Evolutionary conservation across 2,888 invertebrate genomes (phyloP), one percentile per base, ranked within the genome.

Genomic region (Nomada lathburiana): DNA sequence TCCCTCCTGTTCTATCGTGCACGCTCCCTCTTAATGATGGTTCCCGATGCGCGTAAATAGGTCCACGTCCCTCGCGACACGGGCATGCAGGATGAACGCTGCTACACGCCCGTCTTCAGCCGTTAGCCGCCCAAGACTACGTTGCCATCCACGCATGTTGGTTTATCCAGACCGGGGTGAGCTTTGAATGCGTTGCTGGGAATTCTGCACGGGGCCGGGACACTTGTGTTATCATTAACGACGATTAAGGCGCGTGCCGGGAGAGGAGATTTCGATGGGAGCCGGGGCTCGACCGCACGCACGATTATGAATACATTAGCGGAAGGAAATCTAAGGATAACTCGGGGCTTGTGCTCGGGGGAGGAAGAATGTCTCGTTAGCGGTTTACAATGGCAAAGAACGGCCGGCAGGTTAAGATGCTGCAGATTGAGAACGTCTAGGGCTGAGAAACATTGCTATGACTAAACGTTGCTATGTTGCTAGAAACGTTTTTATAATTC

Each of bases 1-100:
- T 88, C 89, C 89, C 84, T 89, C 88, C 81, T 82, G 67, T 70
- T 76, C 81, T 69, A 63, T 52, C 80, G 64, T 65, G 73, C 82
- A 83, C 86, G 72, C 84, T 82, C 73, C 83, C 91, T 90, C 91
- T 93, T 92, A 93, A 93, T 92, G 91, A 93, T 90, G 91, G 89
- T 88, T 88, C 88, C 89, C 88, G 88, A 88, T 88, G 88, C 85
- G 86, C 88, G 90, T 90, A 92, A 91, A 90, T 90, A 88, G 87
- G 87, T 76, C 70, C 82, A 79, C 80, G 76, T 65, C 82, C 83
- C 68, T 73, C 79, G 71, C 88, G 78, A 68, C 55, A 72, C 26
- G 57, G 67, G 70, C 76, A 78, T 73, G 73, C 77, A 60, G 78
- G 73, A 86, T 81, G 73, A 77, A 76, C 82, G 57, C 44, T n/a